Conservation (phyloP, 2,113 vertebrate genomes). For the Hippopotamus amphibius region DNA sequence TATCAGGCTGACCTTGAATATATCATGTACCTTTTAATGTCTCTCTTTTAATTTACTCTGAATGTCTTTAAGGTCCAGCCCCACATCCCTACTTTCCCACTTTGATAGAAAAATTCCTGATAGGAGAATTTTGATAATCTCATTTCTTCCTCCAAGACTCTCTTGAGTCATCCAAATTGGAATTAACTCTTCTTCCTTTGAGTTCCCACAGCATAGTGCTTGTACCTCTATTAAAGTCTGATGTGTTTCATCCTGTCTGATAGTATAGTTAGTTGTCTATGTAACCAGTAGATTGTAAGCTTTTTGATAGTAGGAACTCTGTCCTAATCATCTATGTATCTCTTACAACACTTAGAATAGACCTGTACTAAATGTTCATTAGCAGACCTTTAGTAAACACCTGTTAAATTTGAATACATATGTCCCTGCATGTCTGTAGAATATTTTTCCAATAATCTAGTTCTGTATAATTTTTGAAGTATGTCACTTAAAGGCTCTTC, state of each 20-base stretch:
- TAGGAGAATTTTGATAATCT: background rate
- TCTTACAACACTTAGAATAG: background rate
- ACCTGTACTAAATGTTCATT: background rate
- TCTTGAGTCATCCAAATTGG: background rate
- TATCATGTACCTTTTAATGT: background rate
- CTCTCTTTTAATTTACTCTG: constrained; percentile 19
- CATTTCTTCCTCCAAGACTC: background rate
- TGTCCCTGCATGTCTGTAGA: background rate
- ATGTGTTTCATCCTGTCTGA: background rate
- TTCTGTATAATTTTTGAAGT: constrained; percentile 4
- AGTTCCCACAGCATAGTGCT: background rate
- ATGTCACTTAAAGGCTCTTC: background rate
- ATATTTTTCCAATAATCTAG: background rate
- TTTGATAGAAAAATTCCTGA: constrained; percentile 6
- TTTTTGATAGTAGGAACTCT: background rate
- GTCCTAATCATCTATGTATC: background rate
- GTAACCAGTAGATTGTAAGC: background rate
- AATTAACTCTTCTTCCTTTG: background rate
- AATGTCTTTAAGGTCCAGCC: background rate
- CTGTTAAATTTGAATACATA: background rate
- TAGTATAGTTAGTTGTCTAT: background rate
- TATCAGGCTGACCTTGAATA: background rate
- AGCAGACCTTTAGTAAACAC: background rate
- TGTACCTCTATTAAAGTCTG: background rate
- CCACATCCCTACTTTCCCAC: background rate